Percentiles rank a stretch among this genome's conserved stretches.
Evolutionary conservation across 2,113 vertebrate species (phyloP).

Genomic region (Gobiocypris rarus): DNA sequence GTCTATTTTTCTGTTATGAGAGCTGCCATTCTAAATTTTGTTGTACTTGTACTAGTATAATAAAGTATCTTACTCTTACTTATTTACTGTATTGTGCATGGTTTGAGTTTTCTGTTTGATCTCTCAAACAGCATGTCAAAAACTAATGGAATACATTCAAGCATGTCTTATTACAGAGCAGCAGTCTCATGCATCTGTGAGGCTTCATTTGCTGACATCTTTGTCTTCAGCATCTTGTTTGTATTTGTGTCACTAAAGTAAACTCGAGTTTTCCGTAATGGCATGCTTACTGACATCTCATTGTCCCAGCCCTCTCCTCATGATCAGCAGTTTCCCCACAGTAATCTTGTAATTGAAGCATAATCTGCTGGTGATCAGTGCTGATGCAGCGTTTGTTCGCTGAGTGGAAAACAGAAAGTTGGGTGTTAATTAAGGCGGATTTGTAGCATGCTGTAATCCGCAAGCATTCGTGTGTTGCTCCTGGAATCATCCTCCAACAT

Average conservation of each 20-base stretch:
- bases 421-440: constrained; percentile 51
- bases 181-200: background rate
- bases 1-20: too few species aligned
- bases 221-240: background rate
- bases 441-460: constrained; percentile 28
- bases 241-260: background rate
- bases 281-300: background rate
- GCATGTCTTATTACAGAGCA: too few species aligned
- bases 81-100: too few species aligned
- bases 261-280: constrained; percentile 6
- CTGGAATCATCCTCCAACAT: background rate
- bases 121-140: constrained; percentile 8
- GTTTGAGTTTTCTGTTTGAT: background rate
- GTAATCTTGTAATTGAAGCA: constrained; percentile 50
- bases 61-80: too few species aligned
- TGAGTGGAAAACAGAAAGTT: constrained; percentile 6
- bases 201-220: background rate
- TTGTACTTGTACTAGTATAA: too few species aligned
- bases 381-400: background rate
- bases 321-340: background rate
- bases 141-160: background rate
- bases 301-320: background rate
- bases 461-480: background rate
- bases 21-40: too few species aligned
- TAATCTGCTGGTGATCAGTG: constrained; percentile 37